A percentile compares a stretch with the other conserved stretches of the same genome.
Evolutionary conservation across 2,113 vertebrate genomes (phyloP).

Genomic region (Hassar affinis): DNA sequence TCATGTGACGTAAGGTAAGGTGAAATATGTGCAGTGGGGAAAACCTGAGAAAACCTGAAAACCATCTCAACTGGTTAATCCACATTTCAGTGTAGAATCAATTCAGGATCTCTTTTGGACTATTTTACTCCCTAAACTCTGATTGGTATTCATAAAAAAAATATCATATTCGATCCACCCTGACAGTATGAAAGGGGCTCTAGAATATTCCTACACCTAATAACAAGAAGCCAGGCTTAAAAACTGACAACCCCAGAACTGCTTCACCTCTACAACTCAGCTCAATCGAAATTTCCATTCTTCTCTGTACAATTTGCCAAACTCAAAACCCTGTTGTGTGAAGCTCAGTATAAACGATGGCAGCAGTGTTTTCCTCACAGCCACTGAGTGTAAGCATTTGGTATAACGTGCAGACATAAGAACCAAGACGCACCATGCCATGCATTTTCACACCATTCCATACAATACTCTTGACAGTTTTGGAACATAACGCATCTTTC

Average conservation of each 20-base stretch:
- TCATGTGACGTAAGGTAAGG: not conserved
- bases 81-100: no score
- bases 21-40: no score
- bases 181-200: not conserved
- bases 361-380: not conserved
- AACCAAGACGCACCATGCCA: not conserved
- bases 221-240: not conserved
- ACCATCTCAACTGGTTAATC: not conserved
- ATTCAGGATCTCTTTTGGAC: no score
- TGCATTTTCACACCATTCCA: not conserved
- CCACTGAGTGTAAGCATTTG: conserved; percentile 21
- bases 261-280: not conserved
- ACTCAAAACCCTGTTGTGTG: not conserved
- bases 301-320: not conserved
- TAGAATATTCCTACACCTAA: not conserved
- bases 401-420: not conserved
- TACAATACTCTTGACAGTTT: not conserved
- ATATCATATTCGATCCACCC: not conserved
- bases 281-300: no score
- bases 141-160: not conserved
- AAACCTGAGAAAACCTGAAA: not conserved
- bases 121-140: no score
- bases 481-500: not conserved
- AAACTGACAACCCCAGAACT: not conserved
- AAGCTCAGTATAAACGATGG: no score